Percentiles rank a stretch among this genome's conserved stretches.
Conservation (phyloP, 2,888 invertebrate species). For the Hydroisotoma schaefferi region DNA sequence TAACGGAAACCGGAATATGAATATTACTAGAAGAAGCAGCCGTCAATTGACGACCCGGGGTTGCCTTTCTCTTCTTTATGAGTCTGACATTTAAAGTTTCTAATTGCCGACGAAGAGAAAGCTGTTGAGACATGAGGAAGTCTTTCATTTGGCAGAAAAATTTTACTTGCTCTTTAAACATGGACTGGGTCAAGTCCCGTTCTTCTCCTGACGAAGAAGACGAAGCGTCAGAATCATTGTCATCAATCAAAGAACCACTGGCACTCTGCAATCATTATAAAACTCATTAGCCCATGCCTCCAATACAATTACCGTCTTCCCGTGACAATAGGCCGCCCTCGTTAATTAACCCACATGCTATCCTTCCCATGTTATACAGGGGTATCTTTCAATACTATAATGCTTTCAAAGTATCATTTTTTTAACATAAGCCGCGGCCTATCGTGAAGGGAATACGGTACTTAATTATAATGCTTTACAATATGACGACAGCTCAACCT, state of each 20-base stretch:
- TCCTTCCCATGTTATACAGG: no score
- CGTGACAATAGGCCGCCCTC: no score
- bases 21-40: slow-evolving; percentile 25
- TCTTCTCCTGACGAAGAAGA: slow-evolving; percentile 41
- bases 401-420: no score
- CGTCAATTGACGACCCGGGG: slow-evolving; percentile 17
- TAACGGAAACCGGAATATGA: slow-evolving; percentile 26
- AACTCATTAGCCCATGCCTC: no score
- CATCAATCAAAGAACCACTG: slow-evolving; percentile 22
- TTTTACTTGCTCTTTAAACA: slow-evolving; percentile 44
- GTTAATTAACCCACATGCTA: no score
- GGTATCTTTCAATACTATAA: no score
- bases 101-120: slow-evolving; percentile 42
- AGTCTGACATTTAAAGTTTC: slow-evolving; percentile 40
- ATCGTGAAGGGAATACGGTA: no score
- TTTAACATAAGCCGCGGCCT: no score
- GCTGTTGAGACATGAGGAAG: slow-evolving; percentile 44
- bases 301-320: no score
- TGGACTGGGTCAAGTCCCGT: slow-evolving; percentile 24
- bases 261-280: slow-evolving; percentile 1
- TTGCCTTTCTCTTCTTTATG: slow-evolving; percentile 36
- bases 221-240: slow-evolving; percentile 31
- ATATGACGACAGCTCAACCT: no score
- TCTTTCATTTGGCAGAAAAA: slow-evolving; percentile 47
- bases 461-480: no score